phyloP scores from a whole-genome alignment of 1,140 invertebrate species.

The Chironomus striatipennis region DNA sequence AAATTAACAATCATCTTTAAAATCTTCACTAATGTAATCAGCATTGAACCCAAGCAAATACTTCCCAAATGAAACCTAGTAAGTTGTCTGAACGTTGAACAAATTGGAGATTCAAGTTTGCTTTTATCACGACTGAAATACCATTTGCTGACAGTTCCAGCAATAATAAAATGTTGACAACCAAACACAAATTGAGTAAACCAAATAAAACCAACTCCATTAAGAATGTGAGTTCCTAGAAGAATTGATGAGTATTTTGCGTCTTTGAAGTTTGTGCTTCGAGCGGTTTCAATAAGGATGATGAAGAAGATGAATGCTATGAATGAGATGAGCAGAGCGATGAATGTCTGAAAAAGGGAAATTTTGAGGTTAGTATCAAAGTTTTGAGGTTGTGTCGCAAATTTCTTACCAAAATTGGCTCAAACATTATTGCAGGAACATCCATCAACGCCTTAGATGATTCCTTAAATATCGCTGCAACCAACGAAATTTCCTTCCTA shows the following conservation, averaged over 20 bases:
- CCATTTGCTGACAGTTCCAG: slow-evolving; percentile 65
- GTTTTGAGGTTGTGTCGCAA: no score
- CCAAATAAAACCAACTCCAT: slow-evolving; percentile 61
- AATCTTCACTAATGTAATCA: slow-evolving; percentile 62
- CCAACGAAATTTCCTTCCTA: slow-evolving; percentile 63
- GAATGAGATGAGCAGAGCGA: slow-evolving; percentile 46
- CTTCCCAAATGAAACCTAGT: slow-evolving; percentile 66
- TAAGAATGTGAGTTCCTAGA: slow-evolving; percentile 49
- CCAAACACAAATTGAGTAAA: slow-evolving; percentile 63
- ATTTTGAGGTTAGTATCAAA: no score
- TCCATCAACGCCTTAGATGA: slow-evolving; percentile 60
- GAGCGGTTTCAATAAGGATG: slow-evolving; percentile 54
- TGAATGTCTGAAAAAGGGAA: slow-evolving; percentile 44
- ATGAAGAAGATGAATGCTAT: slow-evolving; percentile 50
- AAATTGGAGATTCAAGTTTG: slow-evolving; percentile 48
- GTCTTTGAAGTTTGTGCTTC: slow-evolving; percentile 37
- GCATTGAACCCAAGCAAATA: slow-evolving; percentile 63
- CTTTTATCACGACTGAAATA: slow-evolving; percentile 67
- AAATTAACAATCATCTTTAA: slow-evolving; percentile 47
- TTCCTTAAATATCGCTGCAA: slow-evolving; percentile 63
- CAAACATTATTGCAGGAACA: slow-evolving; percentile 65
- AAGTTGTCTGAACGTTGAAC: slow-evolving; percentile 47
- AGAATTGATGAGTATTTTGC: not conserved
- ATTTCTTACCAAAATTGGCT: slow-evolving; percentile 56
- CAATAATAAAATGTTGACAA: slow-evolving; percentile 69